A percentile compares a stretch with the other conserved stretches of the same genome.
These are phyloP conservation scores for Empis livida DNA, from an alignment of 2,888 invertebrate genomes.

Conservation along the genomic window DNA sequence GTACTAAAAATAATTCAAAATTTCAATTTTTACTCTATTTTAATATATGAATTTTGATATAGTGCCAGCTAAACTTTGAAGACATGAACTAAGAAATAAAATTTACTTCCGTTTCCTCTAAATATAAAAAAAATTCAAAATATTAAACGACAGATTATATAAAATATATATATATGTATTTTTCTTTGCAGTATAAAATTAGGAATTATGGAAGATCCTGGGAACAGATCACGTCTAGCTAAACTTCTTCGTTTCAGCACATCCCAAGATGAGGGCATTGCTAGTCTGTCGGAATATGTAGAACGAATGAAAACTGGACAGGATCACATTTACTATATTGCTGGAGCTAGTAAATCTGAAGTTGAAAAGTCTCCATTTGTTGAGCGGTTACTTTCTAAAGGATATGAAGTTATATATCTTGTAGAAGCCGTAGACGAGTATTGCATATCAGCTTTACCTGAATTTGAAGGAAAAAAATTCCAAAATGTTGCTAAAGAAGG, in stretches of 20 bases:
- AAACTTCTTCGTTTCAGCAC: conserved; percentile 87
- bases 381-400: conserved; percentile 81
- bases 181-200: conserved; percentile 60
- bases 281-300: conserved; percentile 79
- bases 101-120: no score
- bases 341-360: conserved; percentile 75
- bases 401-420: conserved; percentile 89
- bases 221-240: conserved; percentile 88
- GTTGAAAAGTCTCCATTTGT: conserved; percentile 89
- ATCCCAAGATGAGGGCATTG: conserved; percentile 51
- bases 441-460: conserved; percentile 87
- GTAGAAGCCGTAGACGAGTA: conserved; percentile 98
- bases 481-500: conserved; percentile 99
- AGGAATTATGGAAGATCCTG: conserved; percentile 95
- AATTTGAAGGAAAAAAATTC: conserved; percentile 98
- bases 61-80: no score
- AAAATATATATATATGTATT: background rate
- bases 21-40: no score
- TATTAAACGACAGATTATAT: no score
- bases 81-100: no score
- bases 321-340: conserved; percentile 91
- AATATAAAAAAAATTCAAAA: no score
- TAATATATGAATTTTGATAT: no score
- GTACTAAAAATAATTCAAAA: no score
- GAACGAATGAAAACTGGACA: conserved; percentile 91